Evolutionary conservation across 2,113 vertebrate species (phyloP).

Genomic region (Entelurus aequoreus): DNA sequence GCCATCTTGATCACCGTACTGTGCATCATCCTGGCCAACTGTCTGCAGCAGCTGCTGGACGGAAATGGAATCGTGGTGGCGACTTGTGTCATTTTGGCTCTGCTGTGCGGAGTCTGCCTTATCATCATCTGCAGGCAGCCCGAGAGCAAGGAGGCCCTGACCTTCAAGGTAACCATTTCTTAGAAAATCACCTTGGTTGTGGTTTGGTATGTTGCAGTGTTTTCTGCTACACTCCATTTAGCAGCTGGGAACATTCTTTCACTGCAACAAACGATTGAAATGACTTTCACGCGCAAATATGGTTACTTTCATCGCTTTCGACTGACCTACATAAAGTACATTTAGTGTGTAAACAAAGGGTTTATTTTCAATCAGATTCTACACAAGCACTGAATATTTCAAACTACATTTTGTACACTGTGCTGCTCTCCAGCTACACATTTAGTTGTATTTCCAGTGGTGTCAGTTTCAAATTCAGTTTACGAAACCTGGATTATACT

Average conservation of each 20-base stretch:
- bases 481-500: too few species aligned
- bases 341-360: too few species aligned
- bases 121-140: conserved; percentile 87
- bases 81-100: conserved; percentile 61
- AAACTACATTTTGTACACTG: too few species aligned
- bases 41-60: conserved; percentile 34
- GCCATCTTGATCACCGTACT: conserved; percentile 74
- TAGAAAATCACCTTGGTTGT: not conserved
- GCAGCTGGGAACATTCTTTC: not conserved
- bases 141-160: conserved; percentile 76
- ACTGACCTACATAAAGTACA: too few species aligned
- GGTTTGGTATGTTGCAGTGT: not conserved
- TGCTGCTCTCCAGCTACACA: too few species aligned
- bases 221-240: not conserved
- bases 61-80: conserved; percentile 35
- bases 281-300: not conserved
- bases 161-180: conserved; percentile 83
- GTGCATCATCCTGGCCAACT: conserved; percentile 77
- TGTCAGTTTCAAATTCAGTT: too few species aligned
- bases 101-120: conserved; percentile 61
- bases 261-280: not conserved
- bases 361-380: too few species aligned
- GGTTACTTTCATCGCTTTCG: not conserved
- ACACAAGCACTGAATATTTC: too few species aligned
- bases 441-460: too few species aligned